Conservation (phyloP, 2,113 vertebrate species). For the Malurus melanocephalus region DNA sequence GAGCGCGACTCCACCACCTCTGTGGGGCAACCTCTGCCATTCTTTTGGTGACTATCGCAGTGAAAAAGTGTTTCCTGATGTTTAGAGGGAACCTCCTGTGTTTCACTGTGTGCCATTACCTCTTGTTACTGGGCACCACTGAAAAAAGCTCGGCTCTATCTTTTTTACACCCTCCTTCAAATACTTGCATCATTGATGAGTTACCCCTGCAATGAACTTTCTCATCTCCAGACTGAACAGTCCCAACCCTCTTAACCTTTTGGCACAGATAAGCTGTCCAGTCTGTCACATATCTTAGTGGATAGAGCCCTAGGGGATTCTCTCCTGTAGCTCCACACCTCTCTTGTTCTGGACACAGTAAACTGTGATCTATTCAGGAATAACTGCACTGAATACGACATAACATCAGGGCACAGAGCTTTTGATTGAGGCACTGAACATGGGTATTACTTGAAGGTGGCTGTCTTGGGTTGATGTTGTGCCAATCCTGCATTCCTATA, state of each 20-base stretch:
- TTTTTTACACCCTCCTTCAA: background rate
- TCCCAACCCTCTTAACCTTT: background rate
- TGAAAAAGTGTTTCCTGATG: background rate
- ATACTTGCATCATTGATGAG: background rate
- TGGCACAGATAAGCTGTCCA: fast-evolving
- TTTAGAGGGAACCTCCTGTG: background rate
- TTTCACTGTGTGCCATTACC: background rate
- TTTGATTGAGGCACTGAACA: background rate
- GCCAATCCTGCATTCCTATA: too few species aligned
- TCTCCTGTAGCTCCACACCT: background rate
- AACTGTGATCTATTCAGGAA: background rate
- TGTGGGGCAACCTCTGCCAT: background rate
- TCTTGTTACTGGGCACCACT: background rate
- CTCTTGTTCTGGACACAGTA: background rate
- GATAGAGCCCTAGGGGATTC: too few species aligned
- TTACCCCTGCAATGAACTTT: background rate
- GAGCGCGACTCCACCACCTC: background rate
- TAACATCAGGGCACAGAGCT: background rate
- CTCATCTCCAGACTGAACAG: background rate
- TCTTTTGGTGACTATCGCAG: background rate
- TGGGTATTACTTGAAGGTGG: background rate
- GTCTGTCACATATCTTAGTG: background rate
- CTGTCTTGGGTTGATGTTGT: too few species aligned
- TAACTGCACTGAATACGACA: background rate
- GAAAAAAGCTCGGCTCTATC: background rate